phyloP scores from a whole-genome alignment of 2,888 invertebrate genomes.

The Antheraea yamamai region DNA sequence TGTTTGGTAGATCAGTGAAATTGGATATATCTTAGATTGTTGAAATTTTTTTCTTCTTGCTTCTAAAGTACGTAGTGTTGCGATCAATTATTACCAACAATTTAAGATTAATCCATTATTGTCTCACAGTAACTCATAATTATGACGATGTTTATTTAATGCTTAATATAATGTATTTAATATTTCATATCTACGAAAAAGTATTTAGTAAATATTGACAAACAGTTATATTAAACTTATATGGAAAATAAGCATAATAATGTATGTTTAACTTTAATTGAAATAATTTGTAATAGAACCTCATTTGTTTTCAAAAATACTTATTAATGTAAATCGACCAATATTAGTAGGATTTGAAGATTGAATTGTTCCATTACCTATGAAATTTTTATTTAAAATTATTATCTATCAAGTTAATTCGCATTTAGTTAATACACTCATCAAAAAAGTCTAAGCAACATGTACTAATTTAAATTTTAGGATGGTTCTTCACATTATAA shows the following conservation, averaged over 20 bases:
- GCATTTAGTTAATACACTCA: too few species aligned
- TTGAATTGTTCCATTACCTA: too few species aligned
- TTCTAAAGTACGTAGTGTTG: not conserved
- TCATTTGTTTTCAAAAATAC: not conserved
- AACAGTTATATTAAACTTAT: not conserved
- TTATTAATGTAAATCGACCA: too few species aligned
- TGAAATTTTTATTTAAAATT: too few species aligned
- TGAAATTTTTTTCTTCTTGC: not conserved
- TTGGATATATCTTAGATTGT: conserved; percentile 9
- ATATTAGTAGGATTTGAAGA: too few species aligned
- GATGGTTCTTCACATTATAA: too few species aligned
- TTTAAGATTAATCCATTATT: conserved; percentile 4
- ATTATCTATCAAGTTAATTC: too few species aligned
- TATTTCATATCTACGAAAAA: not conserved
- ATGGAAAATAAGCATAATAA: not conserved
- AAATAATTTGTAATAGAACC: not conserved
- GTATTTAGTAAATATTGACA: not conserved
- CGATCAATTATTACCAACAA: not conserved
- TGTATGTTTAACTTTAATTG: not conserved
- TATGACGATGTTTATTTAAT: conserved; percentile 3
- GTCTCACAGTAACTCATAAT: conserved; percentile 2
- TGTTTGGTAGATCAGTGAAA: not conserved
- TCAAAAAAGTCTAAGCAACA: too few species aligned
- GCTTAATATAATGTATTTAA: not conserved
- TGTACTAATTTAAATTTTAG: too few species aligned